Evolutionary conservation across 2,888 invertebrate species (phyloP), one percentile per base, ranked within the genome.

Genomic region (Lamellibrachia columna): DNA sequence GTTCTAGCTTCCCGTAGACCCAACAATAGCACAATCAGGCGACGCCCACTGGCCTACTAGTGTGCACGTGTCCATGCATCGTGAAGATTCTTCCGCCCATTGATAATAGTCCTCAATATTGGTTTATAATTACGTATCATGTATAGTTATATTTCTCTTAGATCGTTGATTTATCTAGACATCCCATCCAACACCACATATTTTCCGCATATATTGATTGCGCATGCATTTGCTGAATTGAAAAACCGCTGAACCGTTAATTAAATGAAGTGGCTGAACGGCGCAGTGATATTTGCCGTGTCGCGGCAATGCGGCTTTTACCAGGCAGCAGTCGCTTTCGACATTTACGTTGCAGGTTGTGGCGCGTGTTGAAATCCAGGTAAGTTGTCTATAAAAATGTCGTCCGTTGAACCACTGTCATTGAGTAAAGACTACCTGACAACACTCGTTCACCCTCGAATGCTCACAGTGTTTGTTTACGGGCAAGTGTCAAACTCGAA

Each of bases 281-380:
- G n/a, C 75, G 75, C 75, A 75, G 75, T 75, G 75, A 75, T 75
- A 75, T 22, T 22, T 22, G 22, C 22, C 22, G 22, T 15, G 75
- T 75, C 75, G 75, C 22, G 75, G 75, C n/a, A 15, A 75, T 15
- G 75, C 75, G 75, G 75, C 75, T 22, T 75, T 40, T 75, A n/a
- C 22, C 22, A 75, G 75, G 75, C n/a, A 15, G 11, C 22, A 22
- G 75, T 75, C 22, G 75, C 75, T 75, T 75, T 75, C 75, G 75
- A n/a, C 75, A n/a, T 75, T 75, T 75, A 75, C 75, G 75, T 75
- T 75, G 75, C 75, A 22, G 15, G 75, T 75, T 75, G 75, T 75
- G 75, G 75, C 22, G 75, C 75, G 75, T 6, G 75, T 75, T 15
- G 75, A 22, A 75, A 75, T 75, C 75, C 75, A 75, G 75, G 75